A percentile compares a stretch with the other conserved stretches of the same genome.
Conservation (phyloP, 2,797 vertebrate species). For the Trachops cirrhosus region DNA sequence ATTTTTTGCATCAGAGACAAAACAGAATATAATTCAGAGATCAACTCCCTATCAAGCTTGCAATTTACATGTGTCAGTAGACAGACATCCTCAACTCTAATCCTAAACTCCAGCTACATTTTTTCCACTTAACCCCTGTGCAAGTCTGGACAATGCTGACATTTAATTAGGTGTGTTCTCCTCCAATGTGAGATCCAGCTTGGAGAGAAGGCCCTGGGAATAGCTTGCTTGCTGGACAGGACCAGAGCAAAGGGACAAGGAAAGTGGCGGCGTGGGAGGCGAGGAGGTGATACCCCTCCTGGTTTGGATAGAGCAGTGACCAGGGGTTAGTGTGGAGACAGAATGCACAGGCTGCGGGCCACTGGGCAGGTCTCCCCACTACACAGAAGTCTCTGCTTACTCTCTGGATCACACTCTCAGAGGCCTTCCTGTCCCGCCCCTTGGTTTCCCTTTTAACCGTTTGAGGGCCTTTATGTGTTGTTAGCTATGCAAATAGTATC, state of each 20-base stretch:
- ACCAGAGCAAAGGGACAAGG: neutral
- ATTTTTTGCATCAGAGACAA: neutral
- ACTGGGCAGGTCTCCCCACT: neutral
- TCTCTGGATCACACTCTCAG: neutral
- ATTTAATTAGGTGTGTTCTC: neutral
- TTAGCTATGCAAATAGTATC: neutral
- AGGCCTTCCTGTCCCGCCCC: neutral
- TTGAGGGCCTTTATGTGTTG: neutral
- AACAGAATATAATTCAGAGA: neutral
- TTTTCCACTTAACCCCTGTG: neutral
- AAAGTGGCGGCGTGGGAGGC: fast-evolving
- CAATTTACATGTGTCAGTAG: neutral
- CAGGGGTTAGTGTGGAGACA: neutral
- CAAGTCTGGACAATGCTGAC: neutral
- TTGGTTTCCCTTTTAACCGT: neutral
- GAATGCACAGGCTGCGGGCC: neutral
- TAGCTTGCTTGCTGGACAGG: neutral
- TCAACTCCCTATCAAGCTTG: neutral
- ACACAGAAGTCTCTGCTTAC: neutral
- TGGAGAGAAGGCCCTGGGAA: neutral
- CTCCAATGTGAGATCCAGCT: neutral
- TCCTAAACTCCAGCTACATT: neutral
- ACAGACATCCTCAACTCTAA: neutral
- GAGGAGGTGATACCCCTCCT: neutral
- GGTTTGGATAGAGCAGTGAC: neutral